These are phyloP conservation scores for Chaitophorus viminalis DNA, from an alignment of 2,888 invertebrate genomes.

Conservation along the genomic window DNA sequence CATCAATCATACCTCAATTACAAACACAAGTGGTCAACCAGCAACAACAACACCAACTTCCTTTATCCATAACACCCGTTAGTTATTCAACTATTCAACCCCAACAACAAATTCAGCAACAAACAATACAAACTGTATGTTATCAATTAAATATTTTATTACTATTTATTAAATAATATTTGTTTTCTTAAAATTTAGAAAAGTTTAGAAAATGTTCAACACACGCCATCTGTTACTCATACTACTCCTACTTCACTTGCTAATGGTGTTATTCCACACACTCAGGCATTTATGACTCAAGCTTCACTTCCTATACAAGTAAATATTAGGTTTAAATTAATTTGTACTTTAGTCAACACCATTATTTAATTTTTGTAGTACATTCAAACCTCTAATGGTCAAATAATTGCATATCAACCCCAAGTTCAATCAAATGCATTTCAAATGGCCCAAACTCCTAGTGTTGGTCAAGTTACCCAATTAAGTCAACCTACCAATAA, in stretches of 20 bases:
- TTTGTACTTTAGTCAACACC: neutral
- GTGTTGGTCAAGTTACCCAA: conserved; percentile 48
- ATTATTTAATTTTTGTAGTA: conserved; percentile 36
- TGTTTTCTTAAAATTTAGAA: conserved; percentile 33
- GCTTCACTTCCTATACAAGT: conserved; percentile 64
- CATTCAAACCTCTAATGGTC: conserved; percentile 62
- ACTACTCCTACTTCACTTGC: conserved; percentile 57
- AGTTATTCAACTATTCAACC: conserved; percentile 59
- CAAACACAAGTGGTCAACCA: conserved; percentile 58
- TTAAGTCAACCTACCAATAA: conserved; percentile 42
- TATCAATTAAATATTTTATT: neutral
- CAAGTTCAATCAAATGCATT: conserved; percentile 60
- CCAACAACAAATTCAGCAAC: conserved; percentile 62
- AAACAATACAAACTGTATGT: conserved; percentile 48
- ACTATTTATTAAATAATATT: neutral
- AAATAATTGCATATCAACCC: conserved; percentile 59
- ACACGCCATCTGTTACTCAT: conserved; percentile 55
- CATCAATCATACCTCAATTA: conserved; percentile 53
- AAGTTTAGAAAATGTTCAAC: conserved; percentile 59
- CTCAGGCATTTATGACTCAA: conserved; percentile 64
- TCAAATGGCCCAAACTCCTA: conserved; percentile 55
- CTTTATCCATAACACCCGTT: conserved; percentile 55
- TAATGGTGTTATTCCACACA: conserved; percentile 63
- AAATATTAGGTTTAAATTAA: conserved; percentile 9
- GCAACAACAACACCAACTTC: conserved; percentile 61